phyloP scores from a whole-genome alignment of 2,888 invertebrate genomes.

The Cantharis rufa region DNA sequence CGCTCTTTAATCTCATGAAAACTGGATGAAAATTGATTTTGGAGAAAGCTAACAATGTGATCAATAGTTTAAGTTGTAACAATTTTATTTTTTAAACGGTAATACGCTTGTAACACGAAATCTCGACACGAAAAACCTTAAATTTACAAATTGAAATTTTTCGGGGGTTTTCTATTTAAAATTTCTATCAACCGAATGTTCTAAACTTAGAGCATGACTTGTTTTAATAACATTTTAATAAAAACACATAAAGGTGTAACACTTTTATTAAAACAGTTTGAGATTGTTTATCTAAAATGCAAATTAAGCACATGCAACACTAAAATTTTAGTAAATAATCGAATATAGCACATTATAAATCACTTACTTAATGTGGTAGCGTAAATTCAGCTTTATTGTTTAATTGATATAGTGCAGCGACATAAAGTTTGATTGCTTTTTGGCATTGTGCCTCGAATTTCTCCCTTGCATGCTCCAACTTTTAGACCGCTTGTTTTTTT shows the following conservation, averaged over 20 bases:
- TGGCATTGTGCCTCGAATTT: conserved; percentile 25
- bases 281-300: neutral
- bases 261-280: neutral
- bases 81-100: neutral
- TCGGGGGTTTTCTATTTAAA: neutral
- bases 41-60: neutral
- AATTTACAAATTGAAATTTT: neutral
- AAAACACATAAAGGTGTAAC: neutral
- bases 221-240: neutral
- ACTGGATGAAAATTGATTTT: neutral
- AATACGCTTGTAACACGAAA: neutral
- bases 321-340: neutral
- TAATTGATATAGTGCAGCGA: conserved; percentile 20
- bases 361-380: neutral
- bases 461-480: neutral
- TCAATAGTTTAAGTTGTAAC: neutral
- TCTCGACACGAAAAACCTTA: neutral
- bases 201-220: neutral
- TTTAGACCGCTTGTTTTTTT: conserved; percentile 2
- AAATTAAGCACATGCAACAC: neutral
- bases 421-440: conserved; percentile 24
- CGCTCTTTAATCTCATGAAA: neutral
- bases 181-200: neutral
- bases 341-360: neutral
- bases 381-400: conserved; percentile 16